Evolutionary conservation across 2,888 invertebrate species (phyloP), one percentile per base, ranked within the genome.

Genomic region (Epiblema foenella): DNA sequence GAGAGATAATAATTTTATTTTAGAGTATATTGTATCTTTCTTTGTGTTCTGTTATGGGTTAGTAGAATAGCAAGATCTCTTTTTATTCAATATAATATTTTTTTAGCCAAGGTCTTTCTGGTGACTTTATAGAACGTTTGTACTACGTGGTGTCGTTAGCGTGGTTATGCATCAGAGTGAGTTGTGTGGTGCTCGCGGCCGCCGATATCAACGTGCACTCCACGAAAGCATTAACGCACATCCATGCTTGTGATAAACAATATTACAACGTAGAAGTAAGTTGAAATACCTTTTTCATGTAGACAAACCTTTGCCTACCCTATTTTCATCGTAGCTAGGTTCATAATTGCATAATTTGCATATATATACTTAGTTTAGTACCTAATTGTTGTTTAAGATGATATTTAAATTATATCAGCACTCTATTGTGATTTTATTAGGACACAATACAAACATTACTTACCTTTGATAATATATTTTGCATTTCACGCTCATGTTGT

Each of bases 111-210:
- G 85, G 83, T 0, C 56, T 80, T 42, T 69, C 78, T 0, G 81
- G 81, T 0, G 74, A 75, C 0, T n/a, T 91, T n/a, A n/a, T 86
- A 0, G 93, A 94, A 73, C 91, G 93, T 9, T 74, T 94, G 0
- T 96, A 96, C 81, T 95, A 95, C 76, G 89, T 94, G 70, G 90
- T 93, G 60, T 96, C 96, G 0, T 93, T 96, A 71, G 86, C 90
- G 8, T 96, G 95, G 88, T 81, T 96, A 20, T 84, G 95, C 39
- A 83, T 93, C 1, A 89, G 96, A 75, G 93, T 95, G 0, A 84
- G 91, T 2, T 91, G 94, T 2, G 94, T 95, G 0, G 94, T 95
- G 0, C 81, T 95, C 33, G 91, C 93, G 5, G 95, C 95, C 0
- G 93, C 95, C 0, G 87, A 91, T 2, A 88, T 95, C 8, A 91